Conservation (phyloP, 2,113 vertebrate genomes). For the Mormyrus lacerda region DNA sequence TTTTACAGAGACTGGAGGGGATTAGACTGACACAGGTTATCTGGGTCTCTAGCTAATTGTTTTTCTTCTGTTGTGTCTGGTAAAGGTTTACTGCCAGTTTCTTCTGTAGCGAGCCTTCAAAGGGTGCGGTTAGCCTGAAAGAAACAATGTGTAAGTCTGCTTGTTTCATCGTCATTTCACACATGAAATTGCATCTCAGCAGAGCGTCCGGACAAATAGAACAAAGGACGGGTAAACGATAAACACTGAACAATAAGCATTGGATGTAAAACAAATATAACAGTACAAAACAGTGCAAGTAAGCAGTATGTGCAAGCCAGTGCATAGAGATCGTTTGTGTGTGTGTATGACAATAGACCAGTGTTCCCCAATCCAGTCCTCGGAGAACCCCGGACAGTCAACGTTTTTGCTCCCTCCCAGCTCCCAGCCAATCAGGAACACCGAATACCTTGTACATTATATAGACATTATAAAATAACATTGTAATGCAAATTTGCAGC, state of each 20-base stretch:
- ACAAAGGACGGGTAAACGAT: not conserved
- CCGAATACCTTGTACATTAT: too few species aligned
- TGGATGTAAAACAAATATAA: not conserved
- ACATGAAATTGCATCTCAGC: not conserved
- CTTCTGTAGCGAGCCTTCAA: not conserved
- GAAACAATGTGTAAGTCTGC: not conserved
- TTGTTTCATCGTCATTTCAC: not conserved
- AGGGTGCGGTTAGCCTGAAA: not conserved
- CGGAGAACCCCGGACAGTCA: too few species aligned
- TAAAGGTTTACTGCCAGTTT: not conserved
- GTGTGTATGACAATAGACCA: not conserved
- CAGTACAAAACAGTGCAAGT: not conserved
- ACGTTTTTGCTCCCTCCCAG: too few species aligned
- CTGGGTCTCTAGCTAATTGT: not conserved
- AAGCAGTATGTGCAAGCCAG: not conserved
- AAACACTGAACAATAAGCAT: not conserved
- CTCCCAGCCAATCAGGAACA: too few species aligned
- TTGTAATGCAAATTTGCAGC: too few species aligned
- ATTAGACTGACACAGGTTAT: not conserved
- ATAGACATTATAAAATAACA: too few species aligned
- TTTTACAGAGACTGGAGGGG: not conserved
- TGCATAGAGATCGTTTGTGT: not conserved
- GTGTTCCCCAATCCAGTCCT: too few species aligned
- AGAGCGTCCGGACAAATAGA: not conserved
- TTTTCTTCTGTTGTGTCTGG: not conserved